phyloP scores from a whole-genome alignment of 2,888 invertebrate genomes.

The Thysanoteuthis rhombus region DNA sequence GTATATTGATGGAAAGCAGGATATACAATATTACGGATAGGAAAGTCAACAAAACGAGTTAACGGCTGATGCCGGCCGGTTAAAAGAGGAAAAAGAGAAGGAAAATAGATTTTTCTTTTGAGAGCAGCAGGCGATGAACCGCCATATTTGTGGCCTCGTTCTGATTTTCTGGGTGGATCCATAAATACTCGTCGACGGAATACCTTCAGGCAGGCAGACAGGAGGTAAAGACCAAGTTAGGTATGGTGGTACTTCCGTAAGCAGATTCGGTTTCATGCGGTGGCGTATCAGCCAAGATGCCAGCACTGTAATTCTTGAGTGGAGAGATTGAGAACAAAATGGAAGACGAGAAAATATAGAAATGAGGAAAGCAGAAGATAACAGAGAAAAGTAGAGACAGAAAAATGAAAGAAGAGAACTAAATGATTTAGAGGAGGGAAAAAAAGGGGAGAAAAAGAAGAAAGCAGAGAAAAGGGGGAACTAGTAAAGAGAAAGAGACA shows the following conservation, averaged over 20 bases:
- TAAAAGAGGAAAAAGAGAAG: no score
- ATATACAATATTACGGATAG: no score
- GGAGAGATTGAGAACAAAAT: background rate
- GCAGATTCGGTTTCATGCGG: constrained; percentile 12
- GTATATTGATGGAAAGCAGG: no score
- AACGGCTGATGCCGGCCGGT: no score
- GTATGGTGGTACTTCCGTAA: background rate
- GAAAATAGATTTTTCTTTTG: background rate
- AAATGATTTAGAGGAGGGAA: background rate
- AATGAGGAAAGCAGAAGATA: background rate
- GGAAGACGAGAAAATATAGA: background rate
- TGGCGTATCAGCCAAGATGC: background rate
- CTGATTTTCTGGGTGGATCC: background rate
- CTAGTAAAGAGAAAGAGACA: background rate
- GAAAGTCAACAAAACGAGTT: no score
- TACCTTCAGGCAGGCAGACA: background rate
- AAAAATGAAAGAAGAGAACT: background rate
- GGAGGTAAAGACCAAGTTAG: background rate
- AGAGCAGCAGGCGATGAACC: background rate
- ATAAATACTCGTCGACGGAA: background rate
- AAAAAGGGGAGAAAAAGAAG: background rate
- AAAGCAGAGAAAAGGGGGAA: background rate
- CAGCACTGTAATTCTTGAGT: background rate
- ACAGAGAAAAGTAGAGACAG: background rate
- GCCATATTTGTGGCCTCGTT: background rate